Percentiles rank a stretch among this genome's conserved stretches.
Conservation (phyloP, 30 jellyfish, hydroid and myxozoan genomes). For the Chironex yamaguchii region DNA sequence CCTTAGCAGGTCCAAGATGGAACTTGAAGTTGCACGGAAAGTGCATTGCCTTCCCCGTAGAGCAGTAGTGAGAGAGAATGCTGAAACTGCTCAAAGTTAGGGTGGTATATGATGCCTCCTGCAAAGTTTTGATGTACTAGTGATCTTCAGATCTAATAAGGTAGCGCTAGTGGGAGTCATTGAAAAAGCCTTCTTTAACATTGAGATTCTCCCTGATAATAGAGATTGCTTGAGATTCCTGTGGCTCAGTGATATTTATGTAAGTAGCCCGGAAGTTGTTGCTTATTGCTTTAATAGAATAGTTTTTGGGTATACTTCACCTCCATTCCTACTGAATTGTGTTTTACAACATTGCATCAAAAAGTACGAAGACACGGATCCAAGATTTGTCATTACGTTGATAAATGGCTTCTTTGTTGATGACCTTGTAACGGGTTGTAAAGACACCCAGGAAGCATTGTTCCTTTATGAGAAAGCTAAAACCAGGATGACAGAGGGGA, state of each 20-base stretch:
- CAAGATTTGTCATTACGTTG: conserved; percentile 20
- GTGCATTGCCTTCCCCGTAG: conserved; percentile 35
- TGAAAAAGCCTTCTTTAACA: conserved; percentile 58
- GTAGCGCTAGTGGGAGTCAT: conserved; percentile 50
- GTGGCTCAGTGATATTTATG: conserved; percentile 43
- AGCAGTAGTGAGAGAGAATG: conserved; percentile 43
- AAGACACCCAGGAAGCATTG: neutral
- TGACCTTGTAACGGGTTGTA: conserved; percentile 40
- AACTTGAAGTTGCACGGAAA: conserved; percentile 26
- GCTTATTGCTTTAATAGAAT: neutral
- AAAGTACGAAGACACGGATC: conserved; percentile 41
- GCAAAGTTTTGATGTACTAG: conserved; percentile 40
- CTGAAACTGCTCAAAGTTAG: conserved; percentile 62
- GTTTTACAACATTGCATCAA: conserved; percentile 36
- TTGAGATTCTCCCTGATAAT: conserved; percentile 40
- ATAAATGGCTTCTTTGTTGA: conserved; percentile 54
- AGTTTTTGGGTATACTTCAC: conserved; percentile 13
- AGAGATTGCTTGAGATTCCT: conserved; percentile 58
- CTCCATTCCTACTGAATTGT: conserved; percentile 36
- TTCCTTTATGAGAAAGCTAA: conserved; percentile 56
- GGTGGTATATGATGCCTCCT: conserved; percentile 54
- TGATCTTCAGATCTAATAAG: conserved; percentile 12
- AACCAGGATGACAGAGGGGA: conserved; percentile 49
- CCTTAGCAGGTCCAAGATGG: conserved; percentile 24
- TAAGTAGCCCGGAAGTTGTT: conserved; percentile 1